Evolutionary conservation across 2,113 vertebrate genomes (phyloP).

Genomic region (Halcyon senegalensis): DNA sequence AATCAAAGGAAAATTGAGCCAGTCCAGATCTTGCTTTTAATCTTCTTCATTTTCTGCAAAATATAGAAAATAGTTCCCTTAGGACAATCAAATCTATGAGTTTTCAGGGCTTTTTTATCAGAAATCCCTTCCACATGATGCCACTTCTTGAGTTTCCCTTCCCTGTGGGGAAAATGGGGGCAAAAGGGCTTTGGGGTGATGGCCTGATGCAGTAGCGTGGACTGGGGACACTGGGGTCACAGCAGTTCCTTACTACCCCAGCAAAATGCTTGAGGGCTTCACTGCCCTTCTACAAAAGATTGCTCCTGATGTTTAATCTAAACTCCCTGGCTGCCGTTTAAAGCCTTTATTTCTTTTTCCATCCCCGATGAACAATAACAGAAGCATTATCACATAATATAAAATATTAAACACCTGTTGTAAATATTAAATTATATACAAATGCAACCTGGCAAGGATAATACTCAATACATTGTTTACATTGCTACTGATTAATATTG

Average conservation of each 20-base stretch:
- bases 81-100: not conserved
- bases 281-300: not conserved
- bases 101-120: not conserved
- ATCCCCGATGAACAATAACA: constrained; percentile 32
- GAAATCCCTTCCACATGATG: not conserved
- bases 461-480: constrained; percentile 31
- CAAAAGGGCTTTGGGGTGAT: not conserved
- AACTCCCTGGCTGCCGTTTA: not conserved
- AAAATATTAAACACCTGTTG: constrained; percentile 62
- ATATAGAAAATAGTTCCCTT: not conserved
- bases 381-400: constrained; percentile 16
- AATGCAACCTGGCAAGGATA: constrained; percentile 19
- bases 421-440: constrained; percentile 33
- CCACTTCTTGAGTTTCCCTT: not conserved
- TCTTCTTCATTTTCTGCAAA: not conserved
- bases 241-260: not conserved
- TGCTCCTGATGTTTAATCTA: constrained; percentile 2
- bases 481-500: constrained; percentile 53
- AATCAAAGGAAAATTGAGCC: not conserved
- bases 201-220: not conserved
- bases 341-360: not conserved
- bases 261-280: not conserved
- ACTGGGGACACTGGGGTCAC: not conserved
- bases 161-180: not conserved
- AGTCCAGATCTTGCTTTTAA: not conserved